phyloP scores from a whole-genome alignment of 2,113 vertebrate species.

The Grammomys dolichurus region DNA sequence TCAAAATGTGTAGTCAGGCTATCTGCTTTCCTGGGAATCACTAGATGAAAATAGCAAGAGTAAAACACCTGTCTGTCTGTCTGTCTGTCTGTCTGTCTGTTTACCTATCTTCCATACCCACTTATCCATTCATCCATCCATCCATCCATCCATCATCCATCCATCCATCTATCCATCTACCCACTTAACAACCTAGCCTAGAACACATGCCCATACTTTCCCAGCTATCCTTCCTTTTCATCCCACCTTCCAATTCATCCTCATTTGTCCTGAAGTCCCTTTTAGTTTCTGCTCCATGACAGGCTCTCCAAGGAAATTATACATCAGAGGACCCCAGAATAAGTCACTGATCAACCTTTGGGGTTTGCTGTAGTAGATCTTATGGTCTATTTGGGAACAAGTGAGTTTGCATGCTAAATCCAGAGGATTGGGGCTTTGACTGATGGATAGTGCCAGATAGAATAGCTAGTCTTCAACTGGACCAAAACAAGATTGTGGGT shows the following conservation, averaged over 20 bases:
- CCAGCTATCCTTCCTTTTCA: not conserved
- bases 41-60: not conserved
- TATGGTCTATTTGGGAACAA: not conserved
- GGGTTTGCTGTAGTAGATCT: not conserved
- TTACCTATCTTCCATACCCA: no score
- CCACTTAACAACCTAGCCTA: no score
- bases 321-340: not conserved
- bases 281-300: not conserved
- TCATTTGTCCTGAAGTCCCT: not conserved
- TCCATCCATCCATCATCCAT: no score
- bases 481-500: not conserved
- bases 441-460: not conserved
- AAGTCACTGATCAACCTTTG: not conserved
- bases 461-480: not conserved
- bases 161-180: not conserved
- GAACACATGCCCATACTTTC: not conserved
- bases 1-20: constrained; percentile 34
- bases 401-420: not conserved
- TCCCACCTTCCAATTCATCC: no score
- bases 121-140: no score
- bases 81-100: no score
- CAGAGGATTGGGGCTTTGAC: not conserved
- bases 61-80: no score
- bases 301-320: not conserved
- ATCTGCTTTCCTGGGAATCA: not conserved